These are phyloP conservation scores for Thamnophis sirtalis DNA, from an alignment of 2,113 vertebrate species.

Conservation along the genomic window DNA sequence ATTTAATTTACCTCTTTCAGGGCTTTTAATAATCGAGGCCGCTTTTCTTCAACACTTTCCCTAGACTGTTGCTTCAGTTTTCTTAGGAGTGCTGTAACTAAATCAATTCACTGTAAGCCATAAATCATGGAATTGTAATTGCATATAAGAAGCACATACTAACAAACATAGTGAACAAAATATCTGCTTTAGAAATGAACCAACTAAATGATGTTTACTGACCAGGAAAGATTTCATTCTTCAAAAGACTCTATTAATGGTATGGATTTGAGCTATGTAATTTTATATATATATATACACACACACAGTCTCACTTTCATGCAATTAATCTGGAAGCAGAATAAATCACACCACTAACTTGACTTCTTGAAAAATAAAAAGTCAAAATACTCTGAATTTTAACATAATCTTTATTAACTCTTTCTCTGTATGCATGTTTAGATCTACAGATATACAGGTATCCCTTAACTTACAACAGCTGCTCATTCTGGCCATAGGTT, in stretches of 20 bases:
- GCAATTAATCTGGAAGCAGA: not conserved
- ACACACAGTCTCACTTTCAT: not conserved
- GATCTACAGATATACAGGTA: no score
- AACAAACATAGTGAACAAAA: not conserved
- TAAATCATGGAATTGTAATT: not conserved
- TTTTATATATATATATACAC: not conserved
- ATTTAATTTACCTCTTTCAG: conserved; percentile 86
- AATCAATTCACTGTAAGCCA: conserved; percentile 14
- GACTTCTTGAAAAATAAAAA: not conserved
- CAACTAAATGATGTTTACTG: not conserved
- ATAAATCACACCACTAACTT: not conserved
- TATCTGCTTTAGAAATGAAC: not conserved
- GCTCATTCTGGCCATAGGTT: no score
- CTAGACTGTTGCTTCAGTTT: conserved; percentile 98
- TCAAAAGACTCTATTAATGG: accelerated
- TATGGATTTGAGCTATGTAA: not conserved
- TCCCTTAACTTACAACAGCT: no score
- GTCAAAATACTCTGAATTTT: accelerated
- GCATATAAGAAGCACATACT: not conserved
- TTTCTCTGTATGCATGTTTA: not conserved
- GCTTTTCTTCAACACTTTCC: conserved; percentile 96
- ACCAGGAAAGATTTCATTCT: not conserved
- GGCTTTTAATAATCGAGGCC: conserved; percentile 94
- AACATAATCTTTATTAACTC: not conserved
- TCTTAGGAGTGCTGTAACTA: conserved; percentile 94